Evolutionary conservation across 1,140 invertebrate species (phyloP).

Genomic region (Heliothis virescens): DNA sequence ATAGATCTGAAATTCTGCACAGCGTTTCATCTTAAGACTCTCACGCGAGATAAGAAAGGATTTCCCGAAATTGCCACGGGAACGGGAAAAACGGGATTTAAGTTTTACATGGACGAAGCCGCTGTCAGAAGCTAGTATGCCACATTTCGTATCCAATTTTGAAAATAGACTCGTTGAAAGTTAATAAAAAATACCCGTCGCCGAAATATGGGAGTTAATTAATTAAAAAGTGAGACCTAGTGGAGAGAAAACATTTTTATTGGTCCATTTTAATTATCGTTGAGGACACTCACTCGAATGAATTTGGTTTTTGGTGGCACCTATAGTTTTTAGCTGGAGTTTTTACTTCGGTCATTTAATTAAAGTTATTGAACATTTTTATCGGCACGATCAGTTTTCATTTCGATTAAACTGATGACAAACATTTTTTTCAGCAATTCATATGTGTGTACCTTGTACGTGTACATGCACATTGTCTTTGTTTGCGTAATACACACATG

Average conservation of each 20-base stretch:
- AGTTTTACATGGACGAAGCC: no score
- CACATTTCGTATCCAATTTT: no score
- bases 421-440: no score
- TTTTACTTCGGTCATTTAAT: not conserved
- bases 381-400: not conserved
- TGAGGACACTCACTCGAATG: slow-evolving; percentile 5
- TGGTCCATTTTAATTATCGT: slow-evolving; percentile 9
- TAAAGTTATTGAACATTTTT: slow-evolving; percentile 1
- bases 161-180: not conserved
- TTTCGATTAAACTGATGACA: not conserved
- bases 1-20: no score
- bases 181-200: not conserved
- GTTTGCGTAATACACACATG: no score
- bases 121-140: no score
- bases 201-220: not conserved
- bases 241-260: slow-evolving; percentile 22
- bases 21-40: no score
- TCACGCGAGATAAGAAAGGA: no score
- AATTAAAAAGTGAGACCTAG: slow-evolving; percentile 14
- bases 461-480: no score
- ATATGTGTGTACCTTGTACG: no score
- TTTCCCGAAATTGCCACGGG: no score
- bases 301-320: slow-evolving; percentile 8
- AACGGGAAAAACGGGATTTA: no score
- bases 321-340: not conserved